These are phyloP conservation scores for Callipepla squamata DNA, from an alignment of 2,113 vertebrate genomes.

Conservation along the genomic window DNA sequence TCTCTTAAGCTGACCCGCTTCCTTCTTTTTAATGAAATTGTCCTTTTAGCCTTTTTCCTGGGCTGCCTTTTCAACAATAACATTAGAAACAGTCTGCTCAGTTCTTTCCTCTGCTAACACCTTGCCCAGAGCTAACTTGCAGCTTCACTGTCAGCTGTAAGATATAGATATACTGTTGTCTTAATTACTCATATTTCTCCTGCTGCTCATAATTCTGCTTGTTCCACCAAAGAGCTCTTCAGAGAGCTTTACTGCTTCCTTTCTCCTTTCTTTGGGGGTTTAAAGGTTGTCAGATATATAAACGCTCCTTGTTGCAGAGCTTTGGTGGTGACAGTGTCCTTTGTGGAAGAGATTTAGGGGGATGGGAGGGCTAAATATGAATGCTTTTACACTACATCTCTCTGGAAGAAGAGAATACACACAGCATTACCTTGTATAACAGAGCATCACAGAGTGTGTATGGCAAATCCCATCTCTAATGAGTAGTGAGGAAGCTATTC, in stretches of 20 bases:
- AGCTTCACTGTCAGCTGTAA: constrained; percentile 56
- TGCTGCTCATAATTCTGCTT: constrained; percentile 70
- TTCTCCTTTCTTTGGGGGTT: constrained; percentile 60
- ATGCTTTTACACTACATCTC: constrained; percentile 9
- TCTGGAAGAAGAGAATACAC: constrained; percentile 3
- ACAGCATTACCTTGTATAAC: not conserved
- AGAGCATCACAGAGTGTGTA: constrained; percentile 17
- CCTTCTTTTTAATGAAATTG: constrained; percentile 59
- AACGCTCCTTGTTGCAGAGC: constrained; percentile 51
- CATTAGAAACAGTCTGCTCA: constrained; percentile 39
- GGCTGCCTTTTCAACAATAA: constrained; percentile 58
- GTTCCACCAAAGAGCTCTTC: constrained; percentile 57
- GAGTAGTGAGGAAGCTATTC: constrained; percentile 28
- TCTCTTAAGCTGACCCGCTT: constrained; percentile 50
- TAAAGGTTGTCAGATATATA: constrained; percentile 65
- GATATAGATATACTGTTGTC: constrained; percentile 72
- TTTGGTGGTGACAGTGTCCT: constrained; percentile 55
- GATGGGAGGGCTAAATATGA: constrained; percentile 17
- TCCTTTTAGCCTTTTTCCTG: constrained; percentile 45
- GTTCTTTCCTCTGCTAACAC: constrained; percentile 59
- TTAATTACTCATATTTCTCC: constrained; percentile 74
- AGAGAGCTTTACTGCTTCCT: constrained; percentile 53
- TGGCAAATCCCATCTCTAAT: constrained; percentile 51
- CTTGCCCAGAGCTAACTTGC: constrained; percentile 65
- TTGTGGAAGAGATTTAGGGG: constrained; percentile 57